Conservation (phyloP, 2,113 vertebrate species). For the Trogon melanurus region DNA sequence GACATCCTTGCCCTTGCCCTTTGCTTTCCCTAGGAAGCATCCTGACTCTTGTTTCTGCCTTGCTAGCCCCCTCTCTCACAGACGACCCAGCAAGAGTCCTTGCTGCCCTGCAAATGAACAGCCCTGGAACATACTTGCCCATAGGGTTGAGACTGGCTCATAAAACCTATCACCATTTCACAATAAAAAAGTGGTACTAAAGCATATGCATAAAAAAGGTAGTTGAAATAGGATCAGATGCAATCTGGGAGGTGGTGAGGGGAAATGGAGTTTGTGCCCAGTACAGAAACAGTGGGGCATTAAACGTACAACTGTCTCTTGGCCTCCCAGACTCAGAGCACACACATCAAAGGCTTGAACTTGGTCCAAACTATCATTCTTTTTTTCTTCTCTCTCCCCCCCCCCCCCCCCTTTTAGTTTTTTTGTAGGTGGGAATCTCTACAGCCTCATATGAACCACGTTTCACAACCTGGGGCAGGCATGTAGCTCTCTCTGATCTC, state of each 20-base stretch:
- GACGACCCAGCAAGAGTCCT: background rate
- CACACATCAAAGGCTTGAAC: constrained; percentile 32
- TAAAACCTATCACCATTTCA: background rate
- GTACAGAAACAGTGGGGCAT: constrained; percentile 1
- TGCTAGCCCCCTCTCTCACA: fast-evolving
- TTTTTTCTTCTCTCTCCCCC: background rate
- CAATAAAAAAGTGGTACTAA: background rate
- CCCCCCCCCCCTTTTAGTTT: fast-evolving
- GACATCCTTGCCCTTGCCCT: background rate
- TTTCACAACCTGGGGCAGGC: background rate
- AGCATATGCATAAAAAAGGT: background rate
- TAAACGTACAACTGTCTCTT: background rate
- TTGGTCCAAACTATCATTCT: constrained; percentile 1
- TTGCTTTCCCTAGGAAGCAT: background rate
- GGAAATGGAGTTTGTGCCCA: background rate
- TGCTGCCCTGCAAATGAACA: background rate
- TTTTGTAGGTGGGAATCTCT: background rate
- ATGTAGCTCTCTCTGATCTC: background rate
- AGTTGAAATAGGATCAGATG: background rate
- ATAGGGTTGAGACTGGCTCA: background rate
- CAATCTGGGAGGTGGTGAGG: background rate
- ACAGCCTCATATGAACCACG: background rate
- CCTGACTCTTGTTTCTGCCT: background rate
- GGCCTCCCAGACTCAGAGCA: background rate
- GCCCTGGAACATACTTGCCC: background rate